These are phyloP conservation scores for Drosophila neonasuta DNA, from an alignment of 2,888 invertebrate genomes.

Conservation along the genomic window DNA sequence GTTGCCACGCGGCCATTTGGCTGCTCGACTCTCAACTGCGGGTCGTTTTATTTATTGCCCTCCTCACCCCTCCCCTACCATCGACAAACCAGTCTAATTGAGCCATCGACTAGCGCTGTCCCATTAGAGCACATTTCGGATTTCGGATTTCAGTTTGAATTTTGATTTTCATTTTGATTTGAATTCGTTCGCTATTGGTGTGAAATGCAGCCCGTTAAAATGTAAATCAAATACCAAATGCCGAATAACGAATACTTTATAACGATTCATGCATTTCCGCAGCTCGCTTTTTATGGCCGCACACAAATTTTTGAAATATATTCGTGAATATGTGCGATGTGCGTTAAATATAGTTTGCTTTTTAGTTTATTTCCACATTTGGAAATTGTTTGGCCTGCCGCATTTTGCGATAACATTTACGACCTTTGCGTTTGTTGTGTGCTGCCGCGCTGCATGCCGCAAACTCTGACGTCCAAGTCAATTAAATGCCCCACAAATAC, in stretches of 20 bases:
- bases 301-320: conserved; percentile 32
- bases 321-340: not conserved
- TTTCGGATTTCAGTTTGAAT: conserved; percentile 17
- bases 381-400: conserved; percentile 61
- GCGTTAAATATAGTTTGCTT: conserved; percentile 22
- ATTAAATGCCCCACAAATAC: conserved; percentile 58
- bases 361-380: conserved; percentile 54
- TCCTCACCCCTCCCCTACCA: conserved; percentile 6
- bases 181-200: conserved; percentile 45
- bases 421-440: conserved; percentile 61
- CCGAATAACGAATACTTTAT: conserved; percentile 15
- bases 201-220: conserved; percentile 65
- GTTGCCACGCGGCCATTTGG: conserved; percentile 66
- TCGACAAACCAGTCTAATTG: conserved; percentile 49
- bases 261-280: conserved; percentile 45
- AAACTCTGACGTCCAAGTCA: conserved; percentile 61
- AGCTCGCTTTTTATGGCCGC: conserved; percentile 48
- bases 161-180: conserved; percentile 49
- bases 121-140: conserved; percentile 56
- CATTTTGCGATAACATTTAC: conserved; percentile 73
- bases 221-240: conserved; percentile 57
- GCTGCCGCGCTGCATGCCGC: conserved; percentile 33
- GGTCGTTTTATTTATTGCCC: conserved; percentile 69
- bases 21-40: conserved; percentile 56
- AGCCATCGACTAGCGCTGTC: conserved; percentile 63